Evolutionary conservation across 2,113 vertebrate species (phyloP).

Genomic region (Platichthys flesus): DNA sequence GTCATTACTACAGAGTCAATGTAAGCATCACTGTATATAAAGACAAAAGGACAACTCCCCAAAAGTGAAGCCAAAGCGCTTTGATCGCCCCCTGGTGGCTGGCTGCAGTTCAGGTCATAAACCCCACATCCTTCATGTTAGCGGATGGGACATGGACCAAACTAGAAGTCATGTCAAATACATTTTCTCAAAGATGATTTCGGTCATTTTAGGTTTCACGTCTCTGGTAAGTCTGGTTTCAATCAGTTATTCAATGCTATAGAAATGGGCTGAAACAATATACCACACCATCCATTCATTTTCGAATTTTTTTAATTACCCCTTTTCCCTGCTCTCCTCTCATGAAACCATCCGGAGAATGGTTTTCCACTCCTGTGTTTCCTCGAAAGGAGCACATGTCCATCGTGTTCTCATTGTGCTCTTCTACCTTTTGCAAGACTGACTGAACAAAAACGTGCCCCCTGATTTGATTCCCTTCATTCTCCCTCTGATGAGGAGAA

Average conservation of each 20-base stretch:
- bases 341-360: conserved; percentile 17
- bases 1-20: too few relatives aligned
- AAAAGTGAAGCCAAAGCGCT: background rate
- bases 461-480: conserved; percentile 26
- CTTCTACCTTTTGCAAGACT: conserved; percentile 14
- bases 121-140: too few relatives aligned
- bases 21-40: background rate
- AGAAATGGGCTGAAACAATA: background rate
- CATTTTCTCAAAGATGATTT: too few relatives aligned
- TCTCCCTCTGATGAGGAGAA: conserved; percentile 37
- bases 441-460: conserved; percentile 30
- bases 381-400: background rate
- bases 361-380: background rate
- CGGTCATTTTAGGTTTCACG: too few relatives aligned
- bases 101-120: too few relatives aligned
- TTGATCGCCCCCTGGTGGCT: background rate
- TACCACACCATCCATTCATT: background rate
- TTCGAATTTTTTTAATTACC: background rate
- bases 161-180: background rate
- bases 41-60: background rate
- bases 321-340: background rate
- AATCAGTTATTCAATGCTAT: background rate
- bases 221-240: background rate
- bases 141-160: too few relatives aligned
- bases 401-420: conserved; percentile 24